These are phyloP conservation scores for Stratiolaelaps scimitus DNA, from an alignment of 1,140 invertebrate species.

Conservation along the genomic window DNA sequence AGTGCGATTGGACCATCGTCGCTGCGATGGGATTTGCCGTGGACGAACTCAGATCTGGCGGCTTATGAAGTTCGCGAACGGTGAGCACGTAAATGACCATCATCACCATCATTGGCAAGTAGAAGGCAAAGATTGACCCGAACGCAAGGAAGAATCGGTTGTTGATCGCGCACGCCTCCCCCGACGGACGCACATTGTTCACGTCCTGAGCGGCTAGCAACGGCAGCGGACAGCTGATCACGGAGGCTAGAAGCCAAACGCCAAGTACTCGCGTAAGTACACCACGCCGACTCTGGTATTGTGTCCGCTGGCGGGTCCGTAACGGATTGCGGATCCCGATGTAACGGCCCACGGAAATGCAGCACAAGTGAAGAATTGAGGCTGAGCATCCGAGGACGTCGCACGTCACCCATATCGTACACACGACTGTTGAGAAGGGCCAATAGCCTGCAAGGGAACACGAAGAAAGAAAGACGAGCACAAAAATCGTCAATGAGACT, in stretches of 20 bases:
- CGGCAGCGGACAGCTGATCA: slow-evolving; percentile 73
- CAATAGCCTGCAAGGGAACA: slow-evolving; percentile 60
- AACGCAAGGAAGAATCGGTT: slow-evolving; percentile 73
- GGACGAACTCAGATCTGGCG: slow-evolving; percentile 29
- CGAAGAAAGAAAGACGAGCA: too few species aligned
- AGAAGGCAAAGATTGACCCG: slow-evolving; percentile 85
- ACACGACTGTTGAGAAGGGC: slow-evolving; percentile 72
- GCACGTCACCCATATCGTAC: slow-evolving; percentile 81
- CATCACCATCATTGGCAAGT: slow-evolving; percentile 88
- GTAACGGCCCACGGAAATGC: slow-evolving; percentile 82
- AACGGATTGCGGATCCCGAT: slow-evolving; percentile 78
- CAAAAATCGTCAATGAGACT: too few species aligned
- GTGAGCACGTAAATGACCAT: slow-evolving; percentile 80
- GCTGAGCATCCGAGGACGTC: slow-evolving; percentile 88
- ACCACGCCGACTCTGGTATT: slow-evolving; percentile 54
- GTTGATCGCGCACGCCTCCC: slow-evolving; percentile 64
- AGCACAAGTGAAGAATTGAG: slow-evolving; percentile 93
- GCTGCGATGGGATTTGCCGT: not conserved
- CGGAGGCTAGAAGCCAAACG: slow-evolving; percentile 70
- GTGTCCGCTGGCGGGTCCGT: slow-evolving; percentile 54
- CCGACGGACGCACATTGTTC: slow-evolving; percentile 60
- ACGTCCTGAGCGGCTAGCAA: slow-evolving; percentile 58
- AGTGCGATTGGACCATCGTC: slow-evolving; percentile 24
- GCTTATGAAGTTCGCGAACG: slow-evolving; percentile 56
- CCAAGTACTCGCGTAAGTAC: slow-evolving; percentile 67